A percentile compares a stretch with the other conserved stretches of the same genome.
Conservation (phyloP, 2,888 invertebrate species). For the Xestobium rufovillosum region DNA sequence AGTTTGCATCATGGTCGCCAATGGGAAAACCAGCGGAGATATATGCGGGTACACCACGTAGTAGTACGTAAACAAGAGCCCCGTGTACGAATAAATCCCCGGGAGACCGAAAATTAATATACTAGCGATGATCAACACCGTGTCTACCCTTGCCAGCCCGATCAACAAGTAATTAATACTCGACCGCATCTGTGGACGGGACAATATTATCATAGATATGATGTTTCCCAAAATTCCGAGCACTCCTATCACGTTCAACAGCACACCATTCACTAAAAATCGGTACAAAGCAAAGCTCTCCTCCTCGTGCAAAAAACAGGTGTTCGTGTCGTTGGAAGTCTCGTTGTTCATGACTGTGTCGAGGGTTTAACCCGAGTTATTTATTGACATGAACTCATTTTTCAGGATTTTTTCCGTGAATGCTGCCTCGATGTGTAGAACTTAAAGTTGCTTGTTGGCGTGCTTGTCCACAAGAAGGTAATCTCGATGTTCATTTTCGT, state of each 20-base stretch:
- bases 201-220: slow-evolving; percentile 83
- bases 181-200: slow-evolving; percentile 90
- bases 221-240: slow-evolving; percentile 86
- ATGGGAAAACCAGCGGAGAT: slow-evolving; percentile 71
- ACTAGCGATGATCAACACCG: slow-evolving; percentile 79
- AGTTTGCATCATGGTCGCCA: slow-evolving; percentile 84
- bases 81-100: slow-evolving; percentile 77
- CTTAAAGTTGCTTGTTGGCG: no score
- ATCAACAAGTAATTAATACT: slow-evolving; percentile 92
- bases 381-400: no score
- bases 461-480: no score
- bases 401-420: no score
- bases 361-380: no score
- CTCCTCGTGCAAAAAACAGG: neutral
- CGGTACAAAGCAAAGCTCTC: slow-evolving; percentile 51
- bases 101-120: slow-evolving; percentile 81
- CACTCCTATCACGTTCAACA: slow-evolving; percentile 71
- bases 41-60: slow-evolving; percentile 74
- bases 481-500: no score
- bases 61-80: slow-evolving; percentile 66
- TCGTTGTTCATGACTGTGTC: neutral
- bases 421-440: no score
- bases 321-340: neutral
- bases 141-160: slow-evolving; percentile 90
- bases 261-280: slow-evolving; percentile 75